A percentile compares a stretch with the other conserved stretches of the same genome.
These are phyloP conservation scores for Rana temporaria DNA, from an alignment of 2,113 vertebrate species.

Conservation along the genomic window DNA sequence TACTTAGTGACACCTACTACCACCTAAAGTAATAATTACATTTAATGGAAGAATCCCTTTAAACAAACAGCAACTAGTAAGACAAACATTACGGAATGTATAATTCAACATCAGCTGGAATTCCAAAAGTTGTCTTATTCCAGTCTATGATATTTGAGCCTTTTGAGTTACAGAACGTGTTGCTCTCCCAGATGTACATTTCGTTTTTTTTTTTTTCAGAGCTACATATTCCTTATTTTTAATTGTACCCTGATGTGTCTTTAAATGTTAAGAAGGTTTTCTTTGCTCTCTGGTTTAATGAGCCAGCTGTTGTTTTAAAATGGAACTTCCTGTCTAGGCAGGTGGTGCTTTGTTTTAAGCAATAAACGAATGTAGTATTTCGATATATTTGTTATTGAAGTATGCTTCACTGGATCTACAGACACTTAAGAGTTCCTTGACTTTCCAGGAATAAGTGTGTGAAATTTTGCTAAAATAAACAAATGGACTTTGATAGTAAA, in stretches of 20 bases:
- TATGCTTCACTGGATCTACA: constrained; percentile 11
- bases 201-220: constrained; percentile 25
- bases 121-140: background rate
- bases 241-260: constrained; percentile 55
- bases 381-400: constrained; percentile 30
- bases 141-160: constrained; percentile 28
- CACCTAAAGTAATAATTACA: no score
- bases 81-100: background rate
- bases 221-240: constrained; percentile 41
- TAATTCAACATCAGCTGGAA: constrained; percentile 26
- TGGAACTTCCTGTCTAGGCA: constrained; percentile 42
- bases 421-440: constrained; percentile 5
- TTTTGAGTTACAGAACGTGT: constrained; percentile 11
- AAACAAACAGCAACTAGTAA: background rate
- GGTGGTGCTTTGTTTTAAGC: constrained; percentile 44
- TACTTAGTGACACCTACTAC: no score
- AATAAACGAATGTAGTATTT: constrained; percentile 43
- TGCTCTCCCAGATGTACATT: constrained; percentile 35
- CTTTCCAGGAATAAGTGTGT: constrained; percentile 1
- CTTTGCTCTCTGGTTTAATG: constrained; percentile 53
- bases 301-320: constrained; percentile 55
- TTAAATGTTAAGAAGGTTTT: constrained; percentile 51
- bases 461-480: constrained; percentile 20
- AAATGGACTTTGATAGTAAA: background rate
- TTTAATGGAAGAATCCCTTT: no score